Evolutionary conservation across 37 sponge, comb jelly and placozoan species (phyloP).

Genomic region (Diacarnus erythraeanus): DNA sequence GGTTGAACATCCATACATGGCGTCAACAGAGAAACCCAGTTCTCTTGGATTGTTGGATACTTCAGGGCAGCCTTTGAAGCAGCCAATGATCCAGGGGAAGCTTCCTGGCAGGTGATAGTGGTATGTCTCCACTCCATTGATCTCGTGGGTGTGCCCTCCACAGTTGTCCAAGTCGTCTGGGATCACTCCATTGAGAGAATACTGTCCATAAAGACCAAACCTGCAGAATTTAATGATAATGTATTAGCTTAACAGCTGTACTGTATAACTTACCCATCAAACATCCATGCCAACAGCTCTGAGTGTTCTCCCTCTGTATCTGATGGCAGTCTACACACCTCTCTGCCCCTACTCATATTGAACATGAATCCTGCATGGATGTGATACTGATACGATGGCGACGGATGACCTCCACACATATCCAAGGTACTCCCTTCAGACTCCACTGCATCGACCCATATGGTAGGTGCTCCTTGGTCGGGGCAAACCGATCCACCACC

Average conservation of each 20-base stretch:
- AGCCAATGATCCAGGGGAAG: constrained; percentile 73
- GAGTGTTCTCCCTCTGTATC: constrained; percentile 63
- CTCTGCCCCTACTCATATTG: constrained; percentile 9
- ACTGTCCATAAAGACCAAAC: constrained; percentile 63
- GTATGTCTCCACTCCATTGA: constrained; percentile 48
- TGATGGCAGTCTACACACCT: constrained; percentile 33
- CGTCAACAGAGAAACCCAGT: not conserved
- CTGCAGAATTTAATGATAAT: too few species aligned
- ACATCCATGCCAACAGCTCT: constrained; percentile 58
- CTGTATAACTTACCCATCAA: constrained; percentile 76
- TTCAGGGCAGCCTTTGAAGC: constrained; percentile 66
- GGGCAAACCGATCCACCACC: constrained; percentile 60
- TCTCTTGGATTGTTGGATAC: constrained; percentile 42
- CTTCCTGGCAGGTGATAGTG: constrained; percentile 63
- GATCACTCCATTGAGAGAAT: constrained; percentile 37
- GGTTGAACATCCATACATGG: not conserved
- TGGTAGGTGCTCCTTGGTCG: constrained; percentile 32
- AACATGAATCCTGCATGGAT: constrained; percentile 40
- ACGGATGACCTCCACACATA: constrained; percentile 62
- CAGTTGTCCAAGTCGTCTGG: constrained; percentile 67
- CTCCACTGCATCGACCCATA: constrained; percentile 71
- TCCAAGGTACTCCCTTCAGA: constrained; percentile 71
- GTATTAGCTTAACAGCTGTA: too few species aligned
- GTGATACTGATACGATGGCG: constrained; percentile 47
- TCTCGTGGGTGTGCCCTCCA: constrained; percentile 67